Conservation (phyloP, 1,140 invertebrate species). For the Mesaphorura yosii region DNA sequence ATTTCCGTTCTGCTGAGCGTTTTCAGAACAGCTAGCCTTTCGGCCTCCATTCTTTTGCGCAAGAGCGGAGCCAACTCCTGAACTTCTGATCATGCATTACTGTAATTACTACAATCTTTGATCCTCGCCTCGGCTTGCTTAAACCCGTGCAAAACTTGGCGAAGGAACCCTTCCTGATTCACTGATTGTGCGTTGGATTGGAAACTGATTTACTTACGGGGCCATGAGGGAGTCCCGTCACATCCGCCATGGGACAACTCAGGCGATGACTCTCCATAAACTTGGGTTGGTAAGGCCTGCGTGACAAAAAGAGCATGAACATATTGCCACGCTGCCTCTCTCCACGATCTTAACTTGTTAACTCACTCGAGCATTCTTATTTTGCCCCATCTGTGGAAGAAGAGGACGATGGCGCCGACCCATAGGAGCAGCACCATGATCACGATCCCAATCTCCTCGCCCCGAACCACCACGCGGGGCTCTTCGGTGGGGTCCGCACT, state of each 20-base stretch:
- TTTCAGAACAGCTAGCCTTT: background rate
- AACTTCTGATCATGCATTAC: background rate
- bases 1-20: no score
- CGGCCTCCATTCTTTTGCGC: background rate
- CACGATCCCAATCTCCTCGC: conserved; percentile 55
- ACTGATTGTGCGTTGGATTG: no score
- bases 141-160: no score
- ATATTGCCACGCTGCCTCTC: no score
- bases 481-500: background rate
- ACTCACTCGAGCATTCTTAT: conserved; percentile 72
- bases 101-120: no score
- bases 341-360: no score
- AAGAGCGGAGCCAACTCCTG: background rate
- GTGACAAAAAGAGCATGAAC: background rate
- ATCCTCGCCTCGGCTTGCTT: no score
- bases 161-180: no score
- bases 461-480: background rate
- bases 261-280: conserved; percentile 57
- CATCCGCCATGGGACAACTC: conserved; percentile 54
- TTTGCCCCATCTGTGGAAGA: conserved; percentile 76
- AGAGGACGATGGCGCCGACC: conserved; percentile 62
- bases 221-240: conserved; percentile 21
- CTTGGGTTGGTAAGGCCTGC: conserved; percentile 60
- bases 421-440: conserved; percentile 59
- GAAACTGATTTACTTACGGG: conserved; percentile 5